Conservation (phyloP, 1,140 invertebrate species). For the Schlechtendalia chinensis region DNA sequence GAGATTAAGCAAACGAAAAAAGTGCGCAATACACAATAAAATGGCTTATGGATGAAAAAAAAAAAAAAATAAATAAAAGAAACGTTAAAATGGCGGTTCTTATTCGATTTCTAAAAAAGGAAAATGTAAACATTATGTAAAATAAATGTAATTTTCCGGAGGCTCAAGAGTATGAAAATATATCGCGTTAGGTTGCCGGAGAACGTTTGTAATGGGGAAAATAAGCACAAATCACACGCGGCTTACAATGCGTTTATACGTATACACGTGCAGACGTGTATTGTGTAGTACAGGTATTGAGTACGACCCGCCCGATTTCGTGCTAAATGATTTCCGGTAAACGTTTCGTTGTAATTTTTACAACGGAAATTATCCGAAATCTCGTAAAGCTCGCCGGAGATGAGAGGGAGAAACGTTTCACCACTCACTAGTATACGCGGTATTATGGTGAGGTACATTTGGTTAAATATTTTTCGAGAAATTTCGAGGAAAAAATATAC, state of each 20-base stretch:
- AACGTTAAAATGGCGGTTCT: background rate
- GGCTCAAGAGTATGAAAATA: background rate
- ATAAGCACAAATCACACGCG: conserved; percentile 1
- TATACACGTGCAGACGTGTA: background rate
- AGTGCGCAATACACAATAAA: conserved; percentile 7
- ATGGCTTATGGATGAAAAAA: conserved; percentile 13
- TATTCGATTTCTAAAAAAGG: background rate
- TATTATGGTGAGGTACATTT: too few species aligned
- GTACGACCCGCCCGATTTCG: background rate
- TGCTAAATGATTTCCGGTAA: background rate
- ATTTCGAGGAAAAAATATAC: too few species aligned
- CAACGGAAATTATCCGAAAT: background rate
- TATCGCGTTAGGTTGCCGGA: background rate
- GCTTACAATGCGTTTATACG: background rate
- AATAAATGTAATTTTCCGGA: conserved; percentile 31
- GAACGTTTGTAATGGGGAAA: background rate
- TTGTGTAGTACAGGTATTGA: too few species aligned
- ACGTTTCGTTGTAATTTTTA: background rate
- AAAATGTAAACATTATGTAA: conserved; percentile 18
- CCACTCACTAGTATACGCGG: background rate
- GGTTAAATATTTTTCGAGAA: background rate
- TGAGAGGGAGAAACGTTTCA: too few species aligned
- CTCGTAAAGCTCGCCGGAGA: background rate
- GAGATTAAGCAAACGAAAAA: too few species aligned
- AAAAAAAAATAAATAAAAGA: too few species aligned